These are phyloP conservation scores for Triplophysa rosa DNA, from an alignment of 2,113 vertebrate species.

Conservation along the genomic window DNA sequence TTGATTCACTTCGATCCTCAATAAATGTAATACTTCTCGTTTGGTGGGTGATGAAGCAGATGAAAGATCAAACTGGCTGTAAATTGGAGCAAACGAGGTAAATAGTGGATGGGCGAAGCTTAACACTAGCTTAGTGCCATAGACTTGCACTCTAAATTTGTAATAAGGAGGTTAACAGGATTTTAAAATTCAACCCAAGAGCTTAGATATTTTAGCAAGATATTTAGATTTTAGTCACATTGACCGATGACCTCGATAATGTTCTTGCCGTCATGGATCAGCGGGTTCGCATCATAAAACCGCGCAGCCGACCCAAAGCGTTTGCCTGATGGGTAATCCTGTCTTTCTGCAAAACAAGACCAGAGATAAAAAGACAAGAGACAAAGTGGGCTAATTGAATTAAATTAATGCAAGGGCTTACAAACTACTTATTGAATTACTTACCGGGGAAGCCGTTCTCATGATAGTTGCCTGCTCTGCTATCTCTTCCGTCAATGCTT, in stretches of 20 bases:
- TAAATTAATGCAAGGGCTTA: conserved; percentile 49
- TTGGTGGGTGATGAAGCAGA: conserved; percentile 34
- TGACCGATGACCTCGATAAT: background rate
- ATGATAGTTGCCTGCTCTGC: background rate
- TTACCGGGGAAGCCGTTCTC: conserved; percentile 8
- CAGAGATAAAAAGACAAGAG: conserved; percentile 48
- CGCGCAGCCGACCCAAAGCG: background rate
- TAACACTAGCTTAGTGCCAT: background rate
- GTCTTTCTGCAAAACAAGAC: conserved; percentile 13
- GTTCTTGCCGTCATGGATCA: background rate
- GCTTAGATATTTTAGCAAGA: background rate
- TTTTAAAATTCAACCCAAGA: background rate
- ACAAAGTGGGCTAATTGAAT: conserved; percentile 45
- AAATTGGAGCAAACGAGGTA: conserved; percentile 33
- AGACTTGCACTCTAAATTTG: background rate
- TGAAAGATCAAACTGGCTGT: conserved; percentile 30
- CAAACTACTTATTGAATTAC: conserved; percentile 55
- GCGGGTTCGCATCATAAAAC: background rate
- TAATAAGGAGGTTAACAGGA: background rate
- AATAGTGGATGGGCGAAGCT: background rate
- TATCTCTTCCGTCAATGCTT: conserved; percentile 43
- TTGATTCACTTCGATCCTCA: conserved; percentile 27
- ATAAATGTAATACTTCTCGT: conserved; percentile 21
- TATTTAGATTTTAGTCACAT: conserved; percentile 1
- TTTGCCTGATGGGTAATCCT: conserved; percentile 24